Percentiles rank a stretch among this genome's conserved stretches.
These are phyloP conservation scores for Lethocerus indicus DNA, from an alignment of 1,140 invertebrate species.

Conservation along the genomic window DNA sequence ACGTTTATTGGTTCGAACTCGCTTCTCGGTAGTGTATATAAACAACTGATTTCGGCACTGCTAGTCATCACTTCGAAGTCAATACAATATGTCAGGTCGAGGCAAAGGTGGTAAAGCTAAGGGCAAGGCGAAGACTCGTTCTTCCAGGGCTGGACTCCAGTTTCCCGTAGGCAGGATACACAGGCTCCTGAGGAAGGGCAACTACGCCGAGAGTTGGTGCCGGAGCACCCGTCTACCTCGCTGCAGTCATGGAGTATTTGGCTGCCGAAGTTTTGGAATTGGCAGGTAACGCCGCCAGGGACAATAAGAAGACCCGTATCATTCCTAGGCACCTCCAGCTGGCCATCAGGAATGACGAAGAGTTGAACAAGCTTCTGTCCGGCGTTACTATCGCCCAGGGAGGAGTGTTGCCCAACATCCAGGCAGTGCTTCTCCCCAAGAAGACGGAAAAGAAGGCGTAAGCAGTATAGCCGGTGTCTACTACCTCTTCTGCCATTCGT, in stretches of 20 bases:
- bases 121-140: constrained; percentile 40
- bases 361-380: constrained; percentile 56
- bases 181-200: constrained; percentile 45
- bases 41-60: too few relatives aligned
- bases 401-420: constrained; percentile 65
- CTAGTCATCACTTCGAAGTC: too few relatives aligned
- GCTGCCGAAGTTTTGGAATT: constrained; percentile 44
- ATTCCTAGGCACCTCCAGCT: constrained; percentile 64
- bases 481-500: neutral
- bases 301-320: constrained; percentile 46
- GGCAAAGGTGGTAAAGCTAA: constrained; percentile 44
- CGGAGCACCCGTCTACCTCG: constrained; percentile 50
- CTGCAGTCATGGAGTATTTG: constrained; percentile 41
- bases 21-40: too few relatives aligned
- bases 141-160: constrained; percentile 44
- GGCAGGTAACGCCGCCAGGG: constrained; percentile 37
- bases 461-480: neutral
- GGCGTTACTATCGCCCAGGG: constrained; percentile 71
- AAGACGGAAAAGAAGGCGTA: constrained; percentile 28
- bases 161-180: constrained; percentile 58
- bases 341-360: constrained; percentile 65
- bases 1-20: too few relatives aligned
- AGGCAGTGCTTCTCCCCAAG: constrained; percentile 51
- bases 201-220: constrained; percentile 52
- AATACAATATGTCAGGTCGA: too few relatives aligned